These are phyloP conservation scores for Caenorhabditis virilis DNA, from an alignment of 2,888 invertebrate species.

Conservation along the genomic window DNA sequence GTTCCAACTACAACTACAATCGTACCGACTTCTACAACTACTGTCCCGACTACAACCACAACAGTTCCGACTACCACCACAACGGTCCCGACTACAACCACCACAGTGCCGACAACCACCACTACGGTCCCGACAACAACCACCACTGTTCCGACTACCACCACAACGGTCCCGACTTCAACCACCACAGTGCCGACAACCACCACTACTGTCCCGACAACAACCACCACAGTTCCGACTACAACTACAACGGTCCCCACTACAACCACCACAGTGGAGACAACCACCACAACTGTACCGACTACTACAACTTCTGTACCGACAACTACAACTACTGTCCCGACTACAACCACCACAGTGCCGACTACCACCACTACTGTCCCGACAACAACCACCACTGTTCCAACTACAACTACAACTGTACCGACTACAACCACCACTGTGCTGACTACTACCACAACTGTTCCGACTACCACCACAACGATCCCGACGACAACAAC, in stretches of 20 bases:
- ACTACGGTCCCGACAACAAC: constrained; percentile 6
- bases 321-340: constrained; percentile 5
- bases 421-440: constrained; percentile 8
- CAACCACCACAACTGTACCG: background rate
- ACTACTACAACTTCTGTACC: constrained; percentile 9
- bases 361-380: constrained; percentile 3
- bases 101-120: constrained; percentile 6
- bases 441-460: constrained; percentile 7
- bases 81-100: constrained; percentile 1
- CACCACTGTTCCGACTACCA: constrained; percentile 12
- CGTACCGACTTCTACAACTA: constrained; percentile 6
- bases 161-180: constrained; percentile 3
- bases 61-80: constrained; percentile 11
- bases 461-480: constrained; percentile 8
- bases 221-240: constrained; percentile 3
- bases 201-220: background rate
- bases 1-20: constrained; percentile 8
- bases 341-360: constrained; percentile 10
- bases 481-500: constrained; percentile 6
- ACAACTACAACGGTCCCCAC: constrained; percentile 4
- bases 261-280: background rate
- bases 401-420: constrained; percentile 6
- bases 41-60: constrained; percentile 7
- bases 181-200: constrained; percentile 3
- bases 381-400: constrained; percentile 8